phyloP scores from a whole-genome alignment of 2,113 vertebrate species.

The Protobothrops mucrosquamatus region DNA sequence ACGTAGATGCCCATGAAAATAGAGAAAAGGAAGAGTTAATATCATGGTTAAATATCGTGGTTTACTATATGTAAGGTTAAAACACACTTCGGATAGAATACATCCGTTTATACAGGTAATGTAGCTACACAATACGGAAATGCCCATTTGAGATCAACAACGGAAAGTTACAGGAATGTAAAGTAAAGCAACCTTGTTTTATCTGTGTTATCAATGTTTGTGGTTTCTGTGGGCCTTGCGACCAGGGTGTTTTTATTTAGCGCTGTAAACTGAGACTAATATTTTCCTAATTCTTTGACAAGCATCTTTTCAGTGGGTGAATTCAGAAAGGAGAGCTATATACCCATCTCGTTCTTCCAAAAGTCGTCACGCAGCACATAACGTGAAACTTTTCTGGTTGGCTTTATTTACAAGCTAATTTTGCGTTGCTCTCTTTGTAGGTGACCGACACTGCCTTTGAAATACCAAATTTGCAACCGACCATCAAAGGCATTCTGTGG shows the following conservation, averaged over 20 bases:
- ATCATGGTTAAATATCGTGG: neutral
- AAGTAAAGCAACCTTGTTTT: neutral
- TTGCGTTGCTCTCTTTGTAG: slow-evolving; percentile 63
- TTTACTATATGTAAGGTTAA: neutral
- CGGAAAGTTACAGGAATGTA: neutral
- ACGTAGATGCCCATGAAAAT: neutral
- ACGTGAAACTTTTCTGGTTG: no score
- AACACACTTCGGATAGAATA: neutral
- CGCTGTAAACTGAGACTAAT: neutral
- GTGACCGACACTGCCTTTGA: slow-evolving; percentile 80
- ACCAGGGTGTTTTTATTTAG: neutral
- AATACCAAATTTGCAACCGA: slow-evolving; percentile 90
- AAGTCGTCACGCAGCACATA: neutral
- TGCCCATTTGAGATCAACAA: neutral
- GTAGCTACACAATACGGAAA: neutral
- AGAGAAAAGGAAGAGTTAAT: neutral
- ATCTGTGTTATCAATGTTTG: neutral
- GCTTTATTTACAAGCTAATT: slow-evolving; percentile 10
- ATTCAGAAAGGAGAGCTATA: neutral
- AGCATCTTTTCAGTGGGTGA: no score
- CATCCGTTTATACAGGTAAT: neutral
- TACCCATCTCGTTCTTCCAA: neutral
- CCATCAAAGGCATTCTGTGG: slow-evolving; percentile 93
- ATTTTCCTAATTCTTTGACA: neutral
- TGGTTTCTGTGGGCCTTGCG: neutral